Percentiles rank a stretch among this genome's conserved stretches.
These are phyloP conservation scores for Peromyscus maniculatus DNA, from an alignment of 2,113 vertebrate genomes.

Conservation along the genomic window DNA sequence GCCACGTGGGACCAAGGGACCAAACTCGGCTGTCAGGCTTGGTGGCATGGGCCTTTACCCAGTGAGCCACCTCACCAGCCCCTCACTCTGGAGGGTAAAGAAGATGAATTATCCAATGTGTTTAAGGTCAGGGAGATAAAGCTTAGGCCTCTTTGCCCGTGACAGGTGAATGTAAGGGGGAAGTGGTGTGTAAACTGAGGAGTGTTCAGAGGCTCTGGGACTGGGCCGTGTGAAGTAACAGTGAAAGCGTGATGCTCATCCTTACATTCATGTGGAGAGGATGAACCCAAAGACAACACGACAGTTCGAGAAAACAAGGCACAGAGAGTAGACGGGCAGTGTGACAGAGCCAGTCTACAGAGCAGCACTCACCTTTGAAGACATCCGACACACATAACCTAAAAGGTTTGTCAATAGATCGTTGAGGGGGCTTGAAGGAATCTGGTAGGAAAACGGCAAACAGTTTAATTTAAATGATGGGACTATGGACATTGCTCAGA, in stretches of 20 bases:
- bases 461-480: slow-evolving; percentile 46
- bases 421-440: slow-evolving; percentile 95
- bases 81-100: neutral
- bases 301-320: neutral
- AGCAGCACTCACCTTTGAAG: slow-evolving; percentile 94
- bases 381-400: slow-evolving; percentile 97
- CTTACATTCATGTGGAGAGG: neutral
- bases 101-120: neutral
- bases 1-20: neutral
- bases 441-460: slow-evolving; percentile 86
- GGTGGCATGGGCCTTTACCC: neutral
- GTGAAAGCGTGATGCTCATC: neutral
- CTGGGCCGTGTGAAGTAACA: neutral
- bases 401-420: slow-evolving; percentile 97
- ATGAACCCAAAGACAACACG: neutral
- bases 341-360: neutral
- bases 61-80: neutral
- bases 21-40: neutral
- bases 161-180: neutral
- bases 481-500: neutral
- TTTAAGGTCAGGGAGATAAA: slow-evolving; percentile 16
- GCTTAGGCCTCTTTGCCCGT: neutral
- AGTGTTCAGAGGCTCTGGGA: neutral
- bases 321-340: neutral
- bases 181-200: neutral